Base-by-base conservation (phyloP, 2,797 vertebrate genomes). In the Neosilurus mollespiculum region DNA sequence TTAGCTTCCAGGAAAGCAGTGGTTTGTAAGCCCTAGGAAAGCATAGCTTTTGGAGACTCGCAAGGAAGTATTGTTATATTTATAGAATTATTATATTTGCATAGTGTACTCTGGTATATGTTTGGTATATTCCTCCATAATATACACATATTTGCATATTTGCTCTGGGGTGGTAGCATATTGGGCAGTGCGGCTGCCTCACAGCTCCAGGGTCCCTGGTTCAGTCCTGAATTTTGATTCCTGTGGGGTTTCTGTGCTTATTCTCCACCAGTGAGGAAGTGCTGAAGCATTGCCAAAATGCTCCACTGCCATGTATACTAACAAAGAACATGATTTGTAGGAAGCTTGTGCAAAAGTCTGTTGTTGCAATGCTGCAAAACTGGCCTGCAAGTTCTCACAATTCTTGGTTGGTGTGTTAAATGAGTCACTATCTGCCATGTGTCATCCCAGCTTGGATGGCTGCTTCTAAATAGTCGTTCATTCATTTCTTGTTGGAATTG, bases 271-370 rank as follows among this genome's bases (percentile, higher is more conserved):
- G 6, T 12, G 26, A 75, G 73, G 26, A 76, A 59, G 73, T n/a
- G 20, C 56, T n/a, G 73, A 59, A 37, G 73, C 54, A 37, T 59
- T 64, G 59, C 76, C 76, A 78, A 78, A 62, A 4, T 6, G 22
- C 37, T 49, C 22, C 76, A 78, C 34, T 24, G 34, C 22, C 62
- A 62, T 78, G 59, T 78, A 78, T 78, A 78, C 75, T 78, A 62
- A 78, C 76, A 78, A 78, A 78, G 37, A 78, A 78, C 76, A 49
- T 69, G 78, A 69, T 80, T 67, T 80, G 64, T 80, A 69, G 78
- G 78, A 67, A 64, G 64, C 62, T 80, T 69, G 51, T 69, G 78
- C 78, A 67, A 79, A 67, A 56, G 78, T 64, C 51, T 34, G 78
- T 67, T 67, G 62, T 62, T 78, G 72, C 54, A 75, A 54, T 58